Conservation (phyloP, 2,888 invertebrate species). For the Odontocerum albicorne region DNA sequence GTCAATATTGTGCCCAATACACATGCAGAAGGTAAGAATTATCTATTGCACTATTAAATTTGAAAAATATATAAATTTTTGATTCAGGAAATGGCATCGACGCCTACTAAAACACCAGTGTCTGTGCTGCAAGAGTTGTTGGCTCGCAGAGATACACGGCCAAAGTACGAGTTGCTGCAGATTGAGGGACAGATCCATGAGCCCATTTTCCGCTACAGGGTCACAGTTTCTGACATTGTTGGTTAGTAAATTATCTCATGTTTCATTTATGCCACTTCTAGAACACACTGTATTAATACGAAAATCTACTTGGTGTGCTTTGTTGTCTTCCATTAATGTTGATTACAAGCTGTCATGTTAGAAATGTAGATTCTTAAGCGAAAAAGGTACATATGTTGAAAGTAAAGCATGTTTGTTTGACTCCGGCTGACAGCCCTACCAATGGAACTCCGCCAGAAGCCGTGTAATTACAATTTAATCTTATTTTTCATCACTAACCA, state of each 20-base stretch:
- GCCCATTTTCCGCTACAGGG: conserved; percentile 93
- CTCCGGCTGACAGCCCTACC: conserved; percentile 62
- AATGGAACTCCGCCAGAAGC: conserved; percentile 54
- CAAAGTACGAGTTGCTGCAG: conserved; percentile 92
- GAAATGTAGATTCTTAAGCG: not conserved
- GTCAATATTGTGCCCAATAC: too few relatives aligned
- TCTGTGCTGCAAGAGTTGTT: conserved; percentile 92
- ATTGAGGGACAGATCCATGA: conserved; percentile 97
- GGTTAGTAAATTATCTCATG: conserved; percentile 57
- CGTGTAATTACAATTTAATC: conserved; percentile 42
- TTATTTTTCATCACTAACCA: too few relatives aligned
- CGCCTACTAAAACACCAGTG: conserved; percentile 87
- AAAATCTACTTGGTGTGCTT: not conserved
- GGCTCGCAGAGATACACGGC: conserved; percentile 88
- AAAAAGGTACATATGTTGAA: too few relatives aligned
- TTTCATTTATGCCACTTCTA: not conserved
- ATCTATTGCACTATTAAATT: too few relatives aligned
- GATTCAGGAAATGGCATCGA: conserved; percentile 69
- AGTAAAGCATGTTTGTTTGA: too few relatives aligned
- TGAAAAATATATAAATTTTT: too few relatives aligned
- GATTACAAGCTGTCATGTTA: not conserved
- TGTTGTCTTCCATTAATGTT: not conserved
- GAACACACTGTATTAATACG: not conserved
- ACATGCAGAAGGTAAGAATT: too few relatives aligned
- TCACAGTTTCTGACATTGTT: conserved; percentile 83